Evolutionary conservation across 2,113 vertebrate species (phyloP), one percentile per base, ranked within the genome.

Genomic region (Sylvicapra grimmia): DNA sequence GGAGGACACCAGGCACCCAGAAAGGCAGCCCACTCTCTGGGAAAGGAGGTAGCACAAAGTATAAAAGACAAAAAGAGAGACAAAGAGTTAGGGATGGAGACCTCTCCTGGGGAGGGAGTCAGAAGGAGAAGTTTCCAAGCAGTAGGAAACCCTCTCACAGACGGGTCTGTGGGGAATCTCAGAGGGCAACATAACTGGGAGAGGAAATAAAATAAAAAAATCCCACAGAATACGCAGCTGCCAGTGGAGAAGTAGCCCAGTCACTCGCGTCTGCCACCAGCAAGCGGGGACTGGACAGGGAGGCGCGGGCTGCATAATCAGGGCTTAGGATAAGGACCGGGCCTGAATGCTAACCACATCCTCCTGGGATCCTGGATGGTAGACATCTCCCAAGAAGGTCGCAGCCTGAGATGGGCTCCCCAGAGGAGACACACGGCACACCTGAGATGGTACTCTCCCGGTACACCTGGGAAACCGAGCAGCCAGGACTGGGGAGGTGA

Each of bases 401-500:
- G 0, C 68, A 72, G 68, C n/a, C 68, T 72, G n/a, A 72, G n/a
- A 23, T 40, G n/a, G n/a, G 19, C 68, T 72, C n/a, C 68, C n/a
- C n/a, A 72, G 65, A 72, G 65, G 65, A 36, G 65, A 72, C 65
- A 36, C 65, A 72, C 0, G 18, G n/a, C n/a, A n/a, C n/a, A 36
- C 65, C n/a, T 21, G n/a, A 72, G n/a, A 36, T 36, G 19, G n/a
- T 72, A 23, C 68, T 36, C 33, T 68, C 65, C 33, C 0, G 8
- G 63, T 68, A n/a, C n/a, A 19, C 8, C 33, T 68, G 65, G 65
- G 33, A 36, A 19, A 36, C 33, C 0, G 0, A 68, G 18, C 1
- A 0, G 8, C 65, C 33, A 68, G 33, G 65, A 36, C 65, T 0
- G 0, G 33, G 18, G 18, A 36, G 65, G 18, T n/a, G 33, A 68